These are phyloP conservation scores for Urocyon cinereoargenteus DNA, from an alignment of 2,797 vertebrate genomes.

Conservation along the genomic window DNA sequence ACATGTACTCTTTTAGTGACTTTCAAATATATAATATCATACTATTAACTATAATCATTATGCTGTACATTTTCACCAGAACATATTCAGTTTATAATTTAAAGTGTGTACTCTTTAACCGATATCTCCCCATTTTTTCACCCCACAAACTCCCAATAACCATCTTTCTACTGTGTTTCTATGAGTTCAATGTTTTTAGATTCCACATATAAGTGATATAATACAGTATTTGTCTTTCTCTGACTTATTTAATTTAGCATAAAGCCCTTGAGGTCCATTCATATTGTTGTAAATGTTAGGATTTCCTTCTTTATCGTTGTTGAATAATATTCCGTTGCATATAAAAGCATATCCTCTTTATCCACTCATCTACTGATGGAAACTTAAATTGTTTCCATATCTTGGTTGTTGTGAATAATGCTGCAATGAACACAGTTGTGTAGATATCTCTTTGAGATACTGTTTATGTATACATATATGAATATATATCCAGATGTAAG, in stretches of 20 bases:
- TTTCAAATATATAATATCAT: not conserved
- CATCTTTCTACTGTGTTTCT: not conserved
- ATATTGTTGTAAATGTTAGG: not conserved
- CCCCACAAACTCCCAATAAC: too few species aligned
- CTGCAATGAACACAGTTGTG: not conserved
- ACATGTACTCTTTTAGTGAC: not conserved
- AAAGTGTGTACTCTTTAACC: not conserved
- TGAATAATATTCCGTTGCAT: not conserved
- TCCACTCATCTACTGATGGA: not conserved
- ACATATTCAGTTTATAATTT: not conserved
- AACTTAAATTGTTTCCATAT: not conserved
- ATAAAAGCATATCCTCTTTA: not conserved
- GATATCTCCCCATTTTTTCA: not conserved
- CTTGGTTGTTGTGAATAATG: not conserved
- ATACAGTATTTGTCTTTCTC: not conserved
- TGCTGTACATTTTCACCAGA: not conserved
- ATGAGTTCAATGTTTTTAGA: not conserved
- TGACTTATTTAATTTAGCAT: not conserved
- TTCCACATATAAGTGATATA: not conserved
- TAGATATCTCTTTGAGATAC: not conserved
- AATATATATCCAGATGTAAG: not conserved
- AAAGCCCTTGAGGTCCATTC: not conserved
- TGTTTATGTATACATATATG: not conserved
- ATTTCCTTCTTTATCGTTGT: not conserved
- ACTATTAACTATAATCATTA: not conserved